Evolutionary conservation across 2,113 vertebrate species (phyloP).

Genomic region (Silurus glanis): DNA sequence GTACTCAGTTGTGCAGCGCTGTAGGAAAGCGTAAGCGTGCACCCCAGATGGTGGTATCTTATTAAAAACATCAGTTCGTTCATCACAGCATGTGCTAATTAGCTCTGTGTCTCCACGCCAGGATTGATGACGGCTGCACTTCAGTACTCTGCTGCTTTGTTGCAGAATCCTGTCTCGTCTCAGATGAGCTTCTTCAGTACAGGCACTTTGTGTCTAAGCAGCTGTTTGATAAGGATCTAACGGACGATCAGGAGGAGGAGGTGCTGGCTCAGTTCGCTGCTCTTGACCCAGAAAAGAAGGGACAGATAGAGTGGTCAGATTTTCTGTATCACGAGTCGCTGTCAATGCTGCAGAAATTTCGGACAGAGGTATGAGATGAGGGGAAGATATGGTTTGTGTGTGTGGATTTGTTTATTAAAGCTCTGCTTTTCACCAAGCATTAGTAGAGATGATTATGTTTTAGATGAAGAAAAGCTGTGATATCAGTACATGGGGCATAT

Average conservation of each 20-base stretch:
- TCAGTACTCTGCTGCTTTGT: constrained; percentile 12
- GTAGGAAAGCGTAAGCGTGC: background rate
- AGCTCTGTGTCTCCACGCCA: constrained; percentile 5
- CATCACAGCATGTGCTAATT: constrained; percentile 35
- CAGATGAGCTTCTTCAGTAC: constrained; percentile 90
- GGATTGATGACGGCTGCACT: constrained; percentile 13
- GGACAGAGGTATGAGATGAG: constrained; percentile 77
- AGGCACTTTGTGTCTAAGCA: constrained; percentile 89
- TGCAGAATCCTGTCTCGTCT: constrained; percentile 71
- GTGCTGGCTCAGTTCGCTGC: constrained; percentile 85
- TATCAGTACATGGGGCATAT: background rate
- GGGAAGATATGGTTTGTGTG: background rate
- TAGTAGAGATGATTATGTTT: background rate
- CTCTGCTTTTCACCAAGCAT: background rate
- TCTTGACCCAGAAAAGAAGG: constrained; percentile 86
- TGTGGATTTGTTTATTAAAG: background rate
- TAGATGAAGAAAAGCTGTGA: background rate
- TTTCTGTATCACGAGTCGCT: constrained; percentile 93
- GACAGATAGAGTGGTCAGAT: constrained; percentile 87
- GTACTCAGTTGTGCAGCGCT: background rate
- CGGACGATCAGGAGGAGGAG: constrained; percentile 83
- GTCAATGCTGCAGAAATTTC: constrained; percentile 83
- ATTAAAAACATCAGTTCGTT: constrained; percentile 36
- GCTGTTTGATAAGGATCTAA: constrained; percentile 79
- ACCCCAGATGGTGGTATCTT: constrained; percentile 17